Conservation (phyloP, 2,888 invertebrate species). For the Beris chalybata region DNA sequence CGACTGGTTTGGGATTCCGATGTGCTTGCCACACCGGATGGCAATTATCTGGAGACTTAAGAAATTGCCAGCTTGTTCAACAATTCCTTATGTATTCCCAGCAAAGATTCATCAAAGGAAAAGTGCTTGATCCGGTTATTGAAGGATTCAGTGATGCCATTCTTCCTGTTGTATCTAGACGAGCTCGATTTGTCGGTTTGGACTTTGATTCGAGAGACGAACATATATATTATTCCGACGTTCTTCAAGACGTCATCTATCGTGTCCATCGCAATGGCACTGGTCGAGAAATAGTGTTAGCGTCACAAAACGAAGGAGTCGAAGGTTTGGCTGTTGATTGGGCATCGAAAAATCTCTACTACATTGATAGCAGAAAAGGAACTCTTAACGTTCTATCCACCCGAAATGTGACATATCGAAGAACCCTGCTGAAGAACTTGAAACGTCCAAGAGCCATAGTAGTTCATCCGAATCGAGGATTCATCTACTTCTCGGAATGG, state of each 20-base stretch:
- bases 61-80: constrained; percentile 77
- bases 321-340: constrained; percentile 95
- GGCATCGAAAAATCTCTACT: constrained; percentile 93
- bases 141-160: constrained; percentile 95
- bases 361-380: constrained; percentile 92
- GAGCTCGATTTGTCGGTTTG: constrained; percentile 91
- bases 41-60: constrained; percentile 70
- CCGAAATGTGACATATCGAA: constrained; percentile 77
- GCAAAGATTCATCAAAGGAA: constrained; percentile 93
- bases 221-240: constrained; percentile 96
- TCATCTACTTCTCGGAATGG: constrained; percentile 95
- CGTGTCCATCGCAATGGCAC: constrained; percentile 78
- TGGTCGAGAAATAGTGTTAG: constrained; percentile 83
- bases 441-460: constrained; percentile 95
- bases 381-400: constrained; percentile 91
- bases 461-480: constrained; percentile 93
- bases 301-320: constrained; percentile 95
- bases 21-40: constrained; percentile 93
- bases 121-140: constrained; percentile 82
- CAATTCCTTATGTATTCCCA: constrained; percentile 96
- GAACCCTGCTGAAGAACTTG: constrained; percentile 82
- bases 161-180: constrained; percentile 85
- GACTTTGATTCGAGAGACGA: constrained; percentile 91
- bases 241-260: constrained; percentile 92
- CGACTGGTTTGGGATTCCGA: constrained; percentile 76